Evolutionary conservation across 2,888 invertebrate species (phyloP).

Genomic region (Lasioglossum leucozonium): DNA sequence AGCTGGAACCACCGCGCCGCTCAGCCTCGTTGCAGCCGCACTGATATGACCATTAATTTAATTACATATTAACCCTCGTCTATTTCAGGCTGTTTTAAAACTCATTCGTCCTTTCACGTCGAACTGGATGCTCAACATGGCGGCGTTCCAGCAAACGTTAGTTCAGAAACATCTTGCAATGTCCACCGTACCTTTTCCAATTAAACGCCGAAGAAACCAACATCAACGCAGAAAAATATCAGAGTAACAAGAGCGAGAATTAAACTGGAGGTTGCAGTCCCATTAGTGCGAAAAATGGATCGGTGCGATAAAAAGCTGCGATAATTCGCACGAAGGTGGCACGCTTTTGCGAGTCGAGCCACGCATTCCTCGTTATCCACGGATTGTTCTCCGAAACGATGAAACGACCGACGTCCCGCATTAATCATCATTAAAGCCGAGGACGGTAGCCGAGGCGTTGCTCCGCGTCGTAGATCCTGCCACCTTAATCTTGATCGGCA

Average conservation of each 20-base stretch:
- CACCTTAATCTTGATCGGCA: conserved; percentile 66
- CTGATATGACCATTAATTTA: neutral
- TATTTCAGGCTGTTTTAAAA: neutral
- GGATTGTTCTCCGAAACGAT: conserved; percentile 55
- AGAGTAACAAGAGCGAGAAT: too few species aligned
- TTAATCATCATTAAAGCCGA: conserved; percentile 67
- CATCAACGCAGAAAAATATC: too few species aligned
- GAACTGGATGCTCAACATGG: too few species aligned
- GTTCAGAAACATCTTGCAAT: too few species aligned
- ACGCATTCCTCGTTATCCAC: conserved; percentile 47
- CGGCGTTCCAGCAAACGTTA: too few species aligned
- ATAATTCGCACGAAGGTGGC: conserved; percentile 24
- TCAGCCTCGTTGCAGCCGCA: neutral
- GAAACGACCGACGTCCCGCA: conserved; percentile 42
- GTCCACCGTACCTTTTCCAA: too few species aligned
- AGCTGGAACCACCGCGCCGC: neutral
- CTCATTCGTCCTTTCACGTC: neutral
- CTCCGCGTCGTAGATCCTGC: conserved; percentile 54
- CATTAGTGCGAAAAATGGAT: too few species aligned
- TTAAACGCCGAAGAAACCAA: too few species aligned
- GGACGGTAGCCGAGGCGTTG: conserved; percentile 52
- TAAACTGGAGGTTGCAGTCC: too few species aligned
- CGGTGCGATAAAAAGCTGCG: neutral
- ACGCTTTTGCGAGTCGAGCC: conserved; percentile 18
- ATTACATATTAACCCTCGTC: neutral